Conservation (phyloP, 2,797 vertebrate species). For the Darevskia nairensis region DNA sequence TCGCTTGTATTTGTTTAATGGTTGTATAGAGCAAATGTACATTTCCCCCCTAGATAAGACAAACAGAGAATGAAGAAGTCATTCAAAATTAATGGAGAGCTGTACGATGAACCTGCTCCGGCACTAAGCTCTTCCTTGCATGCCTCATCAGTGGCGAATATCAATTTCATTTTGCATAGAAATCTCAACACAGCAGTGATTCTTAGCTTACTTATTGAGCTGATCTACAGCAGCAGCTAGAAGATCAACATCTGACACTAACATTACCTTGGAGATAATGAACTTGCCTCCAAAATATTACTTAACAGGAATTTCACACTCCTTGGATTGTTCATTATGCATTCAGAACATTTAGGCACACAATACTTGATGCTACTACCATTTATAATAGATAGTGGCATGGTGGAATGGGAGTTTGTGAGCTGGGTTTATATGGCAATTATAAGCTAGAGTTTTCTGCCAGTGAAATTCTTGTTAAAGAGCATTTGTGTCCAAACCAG, state of each 20-base stretch:
- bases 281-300: neutral
- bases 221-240: slow-evolving; percentile 4
- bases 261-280: neutral
- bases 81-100: neutral
- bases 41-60: slow-evolving; percentile 19
- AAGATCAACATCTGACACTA: slow-evolving; percentile 2
- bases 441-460: neutral
- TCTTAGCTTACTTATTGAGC: neutral
- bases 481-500: neutral
- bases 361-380: neutral
- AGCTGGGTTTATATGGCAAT: neutral
- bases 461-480: neutral
- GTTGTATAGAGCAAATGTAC: slow-evolving; percentile 9
- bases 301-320: neutral
- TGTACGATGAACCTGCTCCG: slow-evolving; percentile 3
- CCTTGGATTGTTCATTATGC: neutral
- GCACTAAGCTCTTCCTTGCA: neutral
- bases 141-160: slow-evolving; percentile 29
- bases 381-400: neutral
- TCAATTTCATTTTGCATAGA: slow-evolving; percentile 12
- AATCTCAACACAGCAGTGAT: neutral
- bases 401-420: neutral
- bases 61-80: slow-evolving; percentile 18
- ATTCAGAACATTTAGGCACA: neutral
- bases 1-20: slow-evolving; percentile 17